Conservation (phyloP, 2,113 vertebrate species). For the Oxyruncus cristatus region DNA sequence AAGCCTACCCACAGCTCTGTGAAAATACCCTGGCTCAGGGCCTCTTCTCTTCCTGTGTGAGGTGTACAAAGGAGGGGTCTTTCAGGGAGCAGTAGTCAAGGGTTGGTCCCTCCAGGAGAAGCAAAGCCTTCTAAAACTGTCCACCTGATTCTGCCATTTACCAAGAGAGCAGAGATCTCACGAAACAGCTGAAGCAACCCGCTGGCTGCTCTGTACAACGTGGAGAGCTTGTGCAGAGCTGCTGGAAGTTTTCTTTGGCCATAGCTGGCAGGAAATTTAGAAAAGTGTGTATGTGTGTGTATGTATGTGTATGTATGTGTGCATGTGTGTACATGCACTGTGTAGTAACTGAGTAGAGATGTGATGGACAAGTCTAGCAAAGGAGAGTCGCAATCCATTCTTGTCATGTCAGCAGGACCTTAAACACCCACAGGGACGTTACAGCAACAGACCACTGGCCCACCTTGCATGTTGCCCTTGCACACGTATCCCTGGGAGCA, state of each 20-base stretch:
- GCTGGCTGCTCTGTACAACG: not conserved
- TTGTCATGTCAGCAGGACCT: not conserved
- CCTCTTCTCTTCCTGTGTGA: not conserved
- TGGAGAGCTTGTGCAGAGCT: not conserved
- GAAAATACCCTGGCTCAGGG: not conserved
- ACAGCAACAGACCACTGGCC: not conserved
- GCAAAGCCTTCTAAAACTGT: not conserved
- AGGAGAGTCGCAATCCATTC: not conserved
- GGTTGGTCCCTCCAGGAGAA: not conserved
- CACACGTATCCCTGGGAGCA: fast-evolving
- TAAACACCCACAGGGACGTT: not conserved
- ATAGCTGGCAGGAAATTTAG: not conserved
- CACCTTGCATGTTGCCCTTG: not conserved
- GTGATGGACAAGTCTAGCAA: not conserved
- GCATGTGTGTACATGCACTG: not conserved
- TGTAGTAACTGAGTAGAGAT: not conserved
- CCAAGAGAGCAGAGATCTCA: not conserved
- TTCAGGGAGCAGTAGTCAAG: not conserved
- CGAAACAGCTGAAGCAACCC: not conserved
- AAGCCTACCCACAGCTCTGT: not conserved
- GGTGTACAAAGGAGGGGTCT: not conserved
- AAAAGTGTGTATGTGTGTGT: not conserved
- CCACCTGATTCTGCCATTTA: not conserved
- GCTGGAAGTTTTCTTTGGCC: not conserved
- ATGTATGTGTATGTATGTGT: too few relatives aligned